phyloP scores from a whole-genome alignment of 2,888 invertebrate species.

The Oligia latruncula region DNA sequence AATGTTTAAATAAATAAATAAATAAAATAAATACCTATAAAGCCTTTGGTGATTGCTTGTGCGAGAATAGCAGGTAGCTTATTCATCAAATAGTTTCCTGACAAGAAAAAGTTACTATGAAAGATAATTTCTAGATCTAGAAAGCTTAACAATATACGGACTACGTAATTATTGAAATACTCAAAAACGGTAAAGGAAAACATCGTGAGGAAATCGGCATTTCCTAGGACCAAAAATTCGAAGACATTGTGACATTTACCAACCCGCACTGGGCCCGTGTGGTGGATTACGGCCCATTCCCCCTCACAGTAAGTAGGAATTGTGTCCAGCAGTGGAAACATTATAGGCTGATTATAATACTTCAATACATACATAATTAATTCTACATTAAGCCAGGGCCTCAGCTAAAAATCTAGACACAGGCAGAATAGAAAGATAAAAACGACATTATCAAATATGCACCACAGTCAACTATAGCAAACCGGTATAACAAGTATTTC shows the following conservation, averaged over 20 bases:
- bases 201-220: not conserved
- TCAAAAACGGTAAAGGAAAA: not conserved
- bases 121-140: not conserved
- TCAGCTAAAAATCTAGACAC: not conserved
- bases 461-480: constrained; percentile 27
- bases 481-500: constrained; percentile 45
- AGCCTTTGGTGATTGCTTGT: no score
- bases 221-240: not conserved
- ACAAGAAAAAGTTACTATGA: not conserved
- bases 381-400: not conserved
- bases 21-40: no score
- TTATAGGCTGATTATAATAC: not conserved
- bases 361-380: not conserved
- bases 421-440: constrained; percentile 11
- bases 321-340: no score
- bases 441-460: constrained; percentile 42
- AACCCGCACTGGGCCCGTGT: no score
- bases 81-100: not conserved
- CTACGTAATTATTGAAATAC: not conserved
- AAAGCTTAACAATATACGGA: not conserved
- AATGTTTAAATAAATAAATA: no score
- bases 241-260: not conserved
- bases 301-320: not conserved
- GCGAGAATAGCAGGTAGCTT: no score
- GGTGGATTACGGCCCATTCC: not conserved